A percentile compares a stretch with the other conserved stretches of the same genome.
phyloP scores from a whole-genome alignment of 2,797 vertebrate species.

The Brotula barbata region DNA sequence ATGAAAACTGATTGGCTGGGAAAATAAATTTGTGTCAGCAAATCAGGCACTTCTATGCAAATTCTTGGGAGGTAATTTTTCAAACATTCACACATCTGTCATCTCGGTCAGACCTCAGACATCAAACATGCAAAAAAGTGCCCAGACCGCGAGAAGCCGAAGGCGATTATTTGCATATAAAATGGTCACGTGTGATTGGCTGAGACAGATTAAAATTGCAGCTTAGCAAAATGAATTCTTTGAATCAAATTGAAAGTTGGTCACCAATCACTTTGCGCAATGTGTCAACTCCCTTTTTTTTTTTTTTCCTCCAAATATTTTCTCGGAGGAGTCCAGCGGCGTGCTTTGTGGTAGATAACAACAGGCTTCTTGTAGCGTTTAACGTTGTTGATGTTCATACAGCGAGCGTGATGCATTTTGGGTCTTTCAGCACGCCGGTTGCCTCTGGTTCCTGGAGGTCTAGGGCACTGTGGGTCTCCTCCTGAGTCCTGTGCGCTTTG shows the following conservation, averaged over 20 bases:
- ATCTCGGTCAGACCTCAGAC: slow-evolving; percentile 62
- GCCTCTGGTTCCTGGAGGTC: too few relatives aligned
- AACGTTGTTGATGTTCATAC: slow-evolving; percentile 25
- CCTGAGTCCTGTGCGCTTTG: too few relatives aligned
- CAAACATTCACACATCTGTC: slow-evolving; percentile 69
- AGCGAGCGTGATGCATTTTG: too few relatives aligned
- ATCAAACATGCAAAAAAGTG: slow-evolving; percentile 45
- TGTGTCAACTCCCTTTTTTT: slow-evolving; percentile 1
- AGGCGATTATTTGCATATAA: slow-evolving; percentile 56
- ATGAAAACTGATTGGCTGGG: slow-evolving; percentile 66
- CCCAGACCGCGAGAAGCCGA: slow-evolving; percentile 45
- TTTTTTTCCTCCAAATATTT: slow-evolving; percentile 11
- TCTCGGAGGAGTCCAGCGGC: slow-evolving; percentile 4
- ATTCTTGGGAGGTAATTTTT: slow-evolving; percentile 64
- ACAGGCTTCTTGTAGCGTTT: not conserved
- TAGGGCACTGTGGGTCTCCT: too few relatives aligned
- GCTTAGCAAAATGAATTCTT: slow-evolving; percentile 19
- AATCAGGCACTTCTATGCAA: slow-evolving; percentile 71
- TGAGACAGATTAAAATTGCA: slow-evolving; percentile 46
- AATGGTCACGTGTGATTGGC: slow-evolving; percentile 53
- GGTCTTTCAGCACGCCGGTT: too few relatives aligned
- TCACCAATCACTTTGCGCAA: slow-evolving; percentile 31
- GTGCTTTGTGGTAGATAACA: not conserved
- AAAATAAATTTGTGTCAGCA: slow-evolving; percentile 63
- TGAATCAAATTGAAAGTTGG: slow-evolving; percentile 13